Percentiles rank a stretch among this genome's conserved stretches.
phyloP scores from a whole-genome alignment of 2,888 invertebrate genomes.

The Branchipolynoe longqiensis region DNA sequence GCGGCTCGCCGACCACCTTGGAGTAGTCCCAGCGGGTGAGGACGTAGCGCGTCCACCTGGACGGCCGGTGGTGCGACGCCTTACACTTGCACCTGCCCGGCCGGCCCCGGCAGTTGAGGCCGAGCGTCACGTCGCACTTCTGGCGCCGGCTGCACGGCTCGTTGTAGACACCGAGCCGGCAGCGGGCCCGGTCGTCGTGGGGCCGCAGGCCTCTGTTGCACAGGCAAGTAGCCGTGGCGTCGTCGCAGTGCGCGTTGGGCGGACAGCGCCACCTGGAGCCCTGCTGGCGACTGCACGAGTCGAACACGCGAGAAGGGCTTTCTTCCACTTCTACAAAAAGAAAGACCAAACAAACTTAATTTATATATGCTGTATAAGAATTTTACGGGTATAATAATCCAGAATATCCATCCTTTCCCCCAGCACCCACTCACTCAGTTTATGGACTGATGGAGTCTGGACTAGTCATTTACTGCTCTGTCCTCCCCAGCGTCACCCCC shows the following conservation, averaged over 20 bases:
- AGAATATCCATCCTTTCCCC: too few species aligned
- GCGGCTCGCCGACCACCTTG: conserved; percentile 55
- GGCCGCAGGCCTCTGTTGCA: conserved; percentile 54
- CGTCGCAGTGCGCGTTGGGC: conserved; percentile 57
- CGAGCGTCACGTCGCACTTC: conserved; percentile 48
- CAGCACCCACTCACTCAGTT: too few species aligned
- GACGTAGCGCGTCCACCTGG: conserved; percentile 58
- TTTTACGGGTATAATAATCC: too few species aligned
- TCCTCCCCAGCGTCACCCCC: too few species aligned
- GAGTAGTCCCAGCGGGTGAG: conserved; percentile 61
- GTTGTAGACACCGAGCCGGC: conserved; percentile 56
- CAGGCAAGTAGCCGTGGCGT: conserved; percentile 37
- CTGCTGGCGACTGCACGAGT: conserved; percentile 1
- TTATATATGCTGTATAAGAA: too few species aligned
- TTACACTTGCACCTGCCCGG: conserved; percentile 53
- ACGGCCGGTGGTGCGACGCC: conserved; percentile 56
- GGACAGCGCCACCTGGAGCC: conserved; percentile 53
- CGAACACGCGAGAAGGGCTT: conserved; percentile 3
- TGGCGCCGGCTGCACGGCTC: conserved; percentile 53
- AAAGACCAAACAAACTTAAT: not conserved
- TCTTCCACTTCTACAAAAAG: not conserved
- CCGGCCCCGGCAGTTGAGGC: conserved; percentile 48
- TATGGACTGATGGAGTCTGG: too few species aligned
- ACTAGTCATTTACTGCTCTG: too few species aligned
- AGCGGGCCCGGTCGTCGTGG: conserved; percentile 55